Base-by-base conservation (phyloP, 2,797 vertebrate species). In the Siniperca undulata region DNA sequence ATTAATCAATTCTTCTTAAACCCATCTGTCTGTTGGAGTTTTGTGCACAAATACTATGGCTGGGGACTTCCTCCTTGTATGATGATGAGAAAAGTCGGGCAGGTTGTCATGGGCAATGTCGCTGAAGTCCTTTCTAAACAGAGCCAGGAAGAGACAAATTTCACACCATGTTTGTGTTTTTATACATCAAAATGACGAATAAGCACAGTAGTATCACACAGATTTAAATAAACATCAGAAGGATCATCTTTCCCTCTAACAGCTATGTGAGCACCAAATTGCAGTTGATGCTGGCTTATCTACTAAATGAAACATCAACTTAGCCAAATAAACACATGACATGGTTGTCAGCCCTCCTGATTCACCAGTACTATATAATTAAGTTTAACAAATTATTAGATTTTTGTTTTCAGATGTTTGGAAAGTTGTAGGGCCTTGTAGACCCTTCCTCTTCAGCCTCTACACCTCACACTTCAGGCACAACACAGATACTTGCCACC, bases 1-100 rank as follows among this genome's bases (percentile, higher is more conserved):
- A 83, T 77, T 19, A 48, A 72, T 70, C 5, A 0, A 1, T 40
- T 72, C 24, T 53, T 72, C 48, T 48, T 40, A 30, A 64, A 56
- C 22, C 27, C 42, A 24, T 74, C 46, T 48, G 67, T n/a, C 27
- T 34, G 52, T 24, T 36, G 27, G 40, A 62, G 53, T 19, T 62
- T 62, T 69, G 42, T 59, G 40, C 27, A 74, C 42, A 52, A 44
- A 17, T 40, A 14, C 52, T n/a, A 22, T 36, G 13, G 7, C 62
- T 73, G 56, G 7, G 65, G 50, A 64, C 20, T 17, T 55, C 13
- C 7, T 42, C 5, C 10, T 8, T 42, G 53, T 53, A 38, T 52
- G 38, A 42, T 58, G 19, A 17, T 59, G 42, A 48, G 17, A 67
- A 34, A 60, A 19, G 11, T 58, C 2, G 1, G 38, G 42, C 2